A percentile compares a stretch with the other conserved stretches of the same genome.
These are phyloP conservation scores for Rhopalosiphum padi DNA, from an alignment of 1,140 invertebrate genomes.

Conservation along the genomic window DNA sequence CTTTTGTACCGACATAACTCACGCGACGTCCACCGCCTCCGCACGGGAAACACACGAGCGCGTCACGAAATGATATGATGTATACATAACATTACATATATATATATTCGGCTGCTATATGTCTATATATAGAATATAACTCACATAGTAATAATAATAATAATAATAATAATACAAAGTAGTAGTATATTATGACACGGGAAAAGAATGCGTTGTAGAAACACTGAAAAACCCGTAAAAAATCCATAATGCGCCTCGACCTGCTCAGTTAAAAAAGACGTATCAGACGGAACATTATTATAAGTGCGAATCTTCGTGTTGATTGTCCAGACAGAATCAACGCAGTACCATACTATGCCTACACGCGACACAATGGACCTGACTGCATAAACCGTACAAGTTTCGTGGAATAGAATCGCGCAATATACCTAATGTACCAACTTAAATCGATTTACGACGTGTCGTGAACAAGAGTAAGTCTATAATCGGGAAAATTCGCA, in stretches of 20 bases:
- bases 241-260: not conserved
- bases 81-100: not conserved
- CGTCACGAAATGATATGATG: not conserved
- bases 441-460: not conserved
- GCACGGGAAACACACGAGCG: not conserved
- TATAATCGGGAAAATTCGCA: too few species aligned
- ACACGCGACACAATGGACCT: not conserved
- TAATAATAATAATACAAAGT: not conserved
- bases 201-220: not conserved
- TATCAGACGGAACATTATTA: not conserved
- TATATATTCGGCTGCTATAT: not conserved
- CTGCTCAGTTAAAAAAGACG: not conserved
- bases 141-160: too few species aligned
- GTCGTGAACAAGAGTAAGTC: too few species aligned
- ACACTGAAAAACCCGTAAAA: not conserved
- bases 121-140: not conserved
- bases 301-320: not conserved
- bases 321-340: not conserved
- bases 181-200: not conserved
- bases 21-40: not conserved
- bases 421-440: not conserved
- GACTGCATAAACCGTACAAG: not conserved
- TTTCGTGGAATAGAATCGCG: not conserved
- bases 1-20: constrained; percentile 4
- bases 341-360: not conserved